Evolutionary conservation across 2,888 invertebrate species (phyloP), one percentile per base, ranked within the genome.

Genomic region (Yponomeuta evonymella): DNA sequence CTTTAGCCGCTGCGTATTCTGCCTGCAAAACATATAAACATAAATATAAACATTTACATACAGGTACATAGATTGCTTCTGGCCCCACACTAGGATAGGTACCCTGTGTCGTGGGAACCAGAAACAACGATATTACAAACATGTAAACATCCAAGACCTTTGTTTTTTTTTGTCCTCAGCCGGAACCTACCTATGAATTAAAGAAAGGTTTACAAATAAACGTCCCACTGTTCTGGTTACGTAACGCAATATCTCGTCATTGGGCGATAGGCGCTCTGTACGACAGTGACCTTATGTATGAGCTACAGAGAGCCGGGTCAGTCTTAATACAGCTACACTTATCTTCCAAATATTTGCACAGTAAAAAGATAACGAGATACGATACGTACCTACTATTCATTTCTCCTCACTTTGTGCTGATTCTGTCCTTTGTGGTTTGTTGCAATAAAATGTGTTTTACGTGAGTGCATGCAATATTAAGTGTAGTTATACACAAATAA

Each of bases 1-100:
- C 88, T 29, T 93, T 79, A 1, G 94, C 92, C 67, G 96, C 87
- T 75, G 93, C 94, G 78, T 95, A 96, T 72, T 93, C 88, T 1
- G 94, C 93, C 94, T 95, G 83, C 48, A 83, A 81, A 74, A 23
- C 43, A 43, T 8, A 43, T 43, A 8, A 23, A 23, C 23, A 23
- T 23, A 23, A 23, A 23, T 23, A 23, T 23, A 23, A 23, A 23
- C 23, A 23, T 23, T 23, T 23, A 23, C 23, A 23, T 23, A 23
- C 1, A 23, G 23, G 23, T 23, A 23, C 23, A 23, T 23, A 23
- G 1, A 23, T 23, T 23, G 23, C 23, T 23, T 23, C 23, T 23
- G 23, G 23, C 23, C 23, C 23, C 23, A 23, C 23, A 23, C 23
- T 23, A 23, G 23, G 23, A 23, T 23, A n/a, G n/a, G n/a, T n/a